phyloP scores from a whole-genome alignment of 2,888 invertebrate species.

The Eueremaeus valkanovi region DNA sequence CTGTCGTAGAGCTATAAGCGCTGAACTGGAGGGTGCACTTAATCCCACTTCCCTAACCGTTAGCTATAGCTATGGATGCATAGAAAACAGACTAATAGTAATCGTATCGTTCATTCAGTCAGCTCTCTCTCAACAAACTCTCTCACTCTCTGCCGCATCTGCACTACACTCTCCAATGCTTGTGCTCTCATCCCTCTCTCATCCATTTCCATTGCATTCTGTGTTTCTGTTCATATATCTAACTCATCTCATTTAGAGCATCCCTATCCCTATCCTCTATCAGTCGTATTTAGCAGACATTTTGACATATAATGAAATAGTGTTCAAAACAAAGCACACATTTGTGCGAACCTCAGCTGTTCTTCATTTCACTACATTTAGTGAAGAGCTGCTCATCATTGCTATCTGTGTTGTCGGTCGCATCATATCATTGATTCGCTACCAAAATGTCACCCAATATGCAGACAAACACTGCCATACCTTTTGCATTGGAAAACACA shows the following conservation, averaged over 20 bases:
- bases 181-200: background rate
- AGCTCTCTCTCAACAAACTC: constrained; percentile 5
- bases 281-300: background rate
- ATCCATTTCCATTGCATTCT: background rate
- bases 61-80: background rate
- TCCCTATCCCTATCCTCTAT: background rate
- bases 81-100: background rate
- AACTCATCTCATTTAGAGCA: background rate
- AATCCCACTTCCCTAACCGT: constrained; percentile 21
- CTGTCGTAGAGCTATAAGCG: background rate
- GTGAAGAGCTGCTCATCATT: background rate
- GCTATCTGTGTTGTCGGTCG: background rate
- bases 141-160: background rate
- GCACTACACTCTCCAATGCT: background rate
- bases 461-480: too few species aligned
- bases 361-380: too few species aligned
- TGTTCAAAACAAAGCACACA: background rate
- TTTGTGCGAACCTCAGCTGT: background rate
- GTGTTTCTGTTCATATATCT: background rate
- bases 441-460: background rate
- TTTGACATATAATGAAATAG: background rate
- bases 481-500: too few species aligned
- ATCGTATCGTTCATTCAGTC: background rate
- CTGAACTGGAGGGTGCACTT: constrained; percentile 1
- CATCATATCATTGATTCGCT: background rate